These are phyloP conservation scores for Macrosiphum euphorbiae DNA, from an alignment of 2,888 invertebrate genomes.

Conservation along the genomic window DNA sequence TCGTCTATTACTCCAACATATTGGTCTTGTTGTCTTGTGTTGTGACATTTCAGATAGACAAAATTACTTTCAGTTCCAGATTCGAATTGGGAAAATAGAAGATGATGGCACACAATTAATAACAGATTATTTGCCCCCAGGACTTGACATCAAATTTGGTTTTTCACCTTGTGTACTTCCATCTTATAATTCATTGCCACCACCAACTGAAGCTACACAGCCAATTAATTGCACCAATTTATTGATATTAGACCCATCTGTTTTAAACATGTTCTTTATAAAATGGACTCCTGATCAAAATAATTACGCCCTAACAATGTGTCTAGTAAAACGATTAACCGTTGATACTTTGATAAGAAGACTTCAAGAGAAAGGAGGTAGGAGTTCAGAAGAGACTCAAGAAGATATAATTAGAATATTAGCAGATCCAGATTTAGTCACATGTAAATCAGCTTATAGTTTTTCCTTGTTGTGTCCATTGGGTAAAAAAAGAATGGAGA, in stretches of 20 bases:
- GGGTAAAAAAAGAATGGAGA: constrained; percentile 89
- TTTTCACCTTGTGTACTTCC: too few species aligned
- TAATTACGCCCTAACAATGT: constrained; percentile 85
- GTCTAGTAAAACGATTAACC: constrained; percentile 88
- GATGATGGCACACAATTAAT: constrained; percentile 73
- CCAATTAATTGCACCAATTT: constrained; percentile 95
- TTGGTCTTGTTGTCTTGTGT: constrained; percentile 88
- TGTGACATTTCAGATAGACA: constrained; percentile 76
- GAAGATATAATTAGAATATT: constrained; percentile 42
- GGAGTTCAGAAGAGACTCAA: constrained; percentile 79
- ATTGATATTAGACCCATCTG: constrained; percentile 87
- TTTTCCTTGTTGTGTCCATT: constrained; percentile 94
- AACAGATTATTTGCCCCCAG: constrained; percentile 95
- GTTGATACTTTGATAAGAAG: constrained; percentile 85
- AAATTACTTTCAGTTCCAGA: constrained; percentile 85
- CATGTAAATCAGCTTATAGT: constrained; percentile 69
- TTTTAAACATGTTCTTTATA: constrained; percentile 87
- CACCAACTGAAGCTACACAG: constrained; percentile 78
- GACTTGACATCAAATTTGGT: constrained; percentile 91
- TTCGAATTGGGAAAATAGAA: constrained; percentile 81
- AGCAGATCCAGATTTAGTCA: constrained; percentile 95
- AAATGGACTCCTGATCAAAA: constrained; percentile 92
- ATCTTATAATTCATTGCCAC: constrained; percentile 84
- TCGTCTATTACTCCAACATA: constrained; percentile 69
- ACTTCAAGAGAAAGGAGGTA: constrained; percentile 86